Base-by-base conservation (phyloP, 2,797 vertebrate species). In the Esox masquinongy region DNA sequence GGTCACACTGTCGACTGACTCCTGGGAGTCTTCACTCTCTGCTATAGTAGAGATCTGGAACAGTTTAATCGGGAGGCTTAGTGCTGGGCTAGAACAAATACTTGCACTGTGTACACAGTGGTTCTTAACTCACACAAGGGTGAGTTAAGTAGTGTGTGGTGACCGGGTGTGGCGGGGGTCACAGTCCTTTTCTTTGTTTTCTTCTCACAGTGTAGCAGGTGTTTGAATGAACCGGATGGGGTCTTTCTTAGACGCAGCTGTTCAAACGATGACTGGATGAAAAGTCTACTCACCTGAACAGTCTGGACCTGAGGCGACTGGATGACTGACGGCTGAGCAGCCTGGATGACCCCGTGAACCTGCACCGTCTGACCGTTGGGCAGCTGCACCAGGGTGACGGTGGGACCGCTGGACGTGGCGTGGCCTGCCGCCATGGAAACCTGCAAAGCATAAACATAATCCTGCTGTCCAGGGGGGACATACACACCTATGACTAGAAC, bases 1-100 rank as follows among this genome's bases (percentile, higher is more conserved):
- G 4, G 96, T 98, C 86, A 98, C 96, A 71, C 97, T 99, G 93
- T 99, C 97, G 77, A 99, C 97, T 4, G 97, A 99, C 88, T 99
- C 97, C 87, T 99, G 97, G 39, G 97, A 99, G 86, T 98, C 97
- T 93, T 99, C 97, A 74, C 97, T 99, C 91, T 99, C 97, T 89
- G 97, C 96, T 91, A 99, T 97, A 77, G 97, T 97, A 89, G 97
- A 97, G 85, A 99, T 99, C 97, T 99, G 92, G 6, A 82, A 70
- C 16, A 68, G 59, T 76, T 53, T 43, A 19, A 16, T 8, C 64
- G 31, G 29, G 15, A 31, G 17, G 31, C 16, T 67, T 17, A 67
- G 64, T 31, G 31, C 64, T 34, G 29, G 16, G 26, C 29, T 17
- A 19, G 64, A 8, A 24, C 22, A 24, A 61, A 61, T 26, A 61